A percentile compares a stretch with the other conserved stretches of the same genome.
phyloP scores from a whole-genome alignment of 1,140 invertebrate genomes.

The Goniozus legneri region DNA sequence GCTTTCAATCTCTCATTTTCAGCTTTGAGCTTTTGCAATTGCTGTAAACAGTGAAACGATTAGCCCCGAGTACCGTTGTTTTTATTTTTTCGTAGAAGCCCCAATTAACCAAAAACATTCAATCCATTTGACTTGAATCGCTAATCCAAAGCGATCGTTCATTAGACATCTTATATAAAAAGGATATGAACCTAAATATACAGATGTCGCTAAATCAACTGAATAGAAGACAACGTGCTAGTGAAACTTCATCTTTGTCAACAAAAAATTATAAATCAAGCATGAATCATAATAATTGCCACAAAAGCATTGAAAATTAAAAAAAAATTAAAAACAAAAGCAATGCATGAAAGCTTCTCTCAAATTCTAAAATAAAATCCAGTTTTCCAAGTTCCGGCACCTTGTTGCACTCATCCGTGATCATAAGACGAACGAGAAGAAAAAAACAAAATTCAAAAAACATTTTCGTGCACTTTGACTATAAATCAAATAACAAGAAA shows the following conservation, averaged over 20 bases:
- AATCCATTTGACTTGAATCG: conserved; percentile 12
- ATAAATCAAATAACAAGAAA: too few relatives aligned
- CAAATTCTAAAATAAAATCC: conserved; percentile 17
- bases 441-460: conserved; percentile 10
- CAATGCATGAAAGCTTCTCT: conserved; percentile 29
- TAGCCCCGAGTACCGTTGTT: conserved; percentile 43
- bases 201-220: too few relatives aligned
- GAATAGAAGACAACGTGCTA: conserved; percentile 14
- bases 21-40: conserved; percentile 95
- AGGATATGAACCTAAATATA: too few relatives aligned
- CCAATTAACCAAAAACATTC: conserved; percentile 17
- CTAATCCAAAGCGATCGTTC: too few relatives aligned
- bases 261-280: conserved; percentile 10
- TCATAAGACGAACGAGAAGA: conserved; percentile 35
- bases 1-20: conserved; percentile 95
- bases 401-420: conserved; percentile 26
- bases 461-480: too few relatives aligned
- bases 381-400: conserved; percentile 13
- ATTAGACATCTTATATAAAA: too few relatives aligned
- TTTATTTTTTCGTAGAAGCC: conserved; percentile 15
- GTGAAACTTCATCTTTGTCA: conserved; percentile 16
- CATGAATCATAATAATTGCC: conserved; percentile 15
- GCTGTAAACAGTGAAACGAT: conserved; percentile 74
- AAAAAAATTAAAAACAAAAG: conserved; percentile 29
- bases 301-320: conserved; percentile 21